These are phyloP conservation scores for Pollenia angustigena DNA, from an alignment of 2,888 invertebrate genomes.

Conservation along the genomic window DNA sequence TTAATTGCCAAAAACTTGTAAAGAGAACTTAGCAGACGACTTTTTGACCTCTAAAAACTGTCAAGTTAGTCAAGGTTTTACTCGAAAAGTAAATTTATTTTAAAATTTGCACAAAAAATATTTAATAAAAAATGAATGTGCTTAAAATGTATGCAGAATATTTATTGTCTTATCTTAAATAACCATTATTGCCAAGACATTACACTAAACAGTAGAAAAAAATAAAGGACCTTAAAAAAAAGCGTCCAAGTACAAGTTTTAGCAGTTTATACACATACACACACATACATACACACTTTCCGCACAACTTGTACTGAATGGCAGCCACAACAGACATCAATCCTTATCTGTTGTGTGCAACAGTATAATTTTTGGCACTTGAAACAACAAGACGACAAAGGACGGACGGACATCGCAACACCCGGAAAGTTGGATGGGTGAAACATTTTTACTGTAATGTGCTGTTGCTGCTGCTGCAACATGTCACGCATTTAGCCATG, in stretches of 20 bases:
- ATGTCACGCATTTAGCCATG: conserved; percentile 73
- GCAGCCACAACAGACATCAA: conserved; percentile 68
- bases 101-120: conserved; percentile 29
- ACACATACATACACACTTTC: conserved; percentile 23
- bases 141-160: conserved; percentile 52
- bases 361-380: conserved; percentile 73
- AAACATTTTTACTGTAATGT: conserved; percentile 45
- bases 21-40: conserved; percentile 45
- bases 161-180: conserved; percentile 68
- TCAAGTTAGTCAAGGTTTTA: conserved; percentile 51
- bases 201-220: conserved; percentile 50
- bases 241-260: conserved; percentile 52
- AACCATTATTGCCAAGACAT: conserved; percentile 70
- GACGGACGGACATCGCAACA: background rate
- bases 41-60: conserved; percentile 62
- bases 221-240: conserved; percentile 9
- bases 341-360: conserved; percentile 72
- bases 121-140: conserved; percentile 20
- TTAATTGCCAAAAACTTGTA: background rate
- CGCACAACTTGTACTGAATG: conserved; percentile 43
- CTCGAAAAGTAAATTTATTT: conserved; percentile 11
- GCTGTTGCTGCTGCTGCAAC: conserved; percentile 59
- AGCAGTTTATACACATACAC: background rate
- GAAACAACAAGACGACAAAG: conserved; percentile 45
- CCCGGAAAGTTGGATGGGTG: conserved; percentile 30